phyloP scores from a whole-genome alignment of 2,113 vertebrate genomes.

The Callithrix jacchus region DNA sequence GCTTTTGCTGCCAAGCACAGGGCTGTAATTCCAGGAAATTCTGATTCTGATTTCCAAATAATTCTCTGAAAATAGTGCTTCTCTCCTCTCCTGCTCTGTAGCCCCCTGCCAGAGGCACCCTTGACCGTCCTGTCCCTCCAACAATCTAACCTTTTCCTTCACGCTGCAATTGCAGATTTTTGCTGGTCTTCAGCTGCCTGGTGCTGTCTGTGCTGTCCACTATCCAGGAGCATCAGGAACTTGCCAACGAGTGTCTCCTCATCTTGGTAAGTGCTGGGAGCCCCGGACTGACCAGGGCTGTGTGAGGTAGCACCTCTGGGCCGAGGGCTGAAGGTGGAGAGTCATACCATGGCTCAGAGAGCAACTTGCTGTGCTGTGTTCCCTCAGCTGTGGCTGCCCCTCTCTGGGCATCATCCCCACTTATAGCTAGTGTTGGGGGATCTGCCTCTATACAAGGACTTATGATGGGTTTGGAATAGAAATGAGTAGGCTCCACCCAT shows the following conservation, averaged over 20 bases:
- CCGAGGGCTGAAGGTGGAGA: not conserved
- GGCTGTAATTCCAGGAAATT: not conserved
- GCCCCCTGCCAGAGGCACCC: not conserved
- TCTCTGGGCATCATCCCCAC: not conserved
- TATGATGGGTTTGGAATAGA: not conserved
- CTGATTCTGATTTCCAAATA: not conserved
- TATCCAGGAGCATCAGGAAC: slow-evolving; percentile 94
- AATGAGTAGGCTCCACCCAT: not conserved
- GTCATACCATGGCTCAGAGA: slow-evolving; percentile 33
- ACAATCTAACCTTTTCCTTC: slow-evolving; percentile 11
- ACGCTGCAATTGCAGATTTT: slow-evolving; percentile 89
- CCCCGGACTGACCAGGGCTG: not conserved
- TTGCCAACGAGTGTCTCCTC: slow-evolving; percentile 96
- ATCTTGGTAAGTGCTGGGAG: slow-evolving; percentile 90
- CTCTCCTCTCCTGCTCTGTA: not conserved
- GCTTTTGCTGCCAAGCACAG: not conserved
- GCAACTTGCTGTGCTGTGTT: not conserved
- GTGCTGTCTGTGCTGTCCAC: slow-evolving; percentile 99
- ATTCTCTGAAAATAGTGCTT: not conserved
- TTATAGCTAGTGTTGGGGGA: not conserved
- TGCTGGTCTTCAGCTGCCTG: slow-evolving; percentile 98
- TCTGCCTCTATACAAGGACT: not conserved
- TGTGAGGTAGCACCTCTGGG: not conserved
- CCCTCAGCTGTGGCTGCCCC: not conserved
- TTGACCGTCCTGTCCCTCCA: not conserved